Base-by-base conservation (phyloP, 2,113 vertebrate species). In the Hepsetus odoe region DNA sequence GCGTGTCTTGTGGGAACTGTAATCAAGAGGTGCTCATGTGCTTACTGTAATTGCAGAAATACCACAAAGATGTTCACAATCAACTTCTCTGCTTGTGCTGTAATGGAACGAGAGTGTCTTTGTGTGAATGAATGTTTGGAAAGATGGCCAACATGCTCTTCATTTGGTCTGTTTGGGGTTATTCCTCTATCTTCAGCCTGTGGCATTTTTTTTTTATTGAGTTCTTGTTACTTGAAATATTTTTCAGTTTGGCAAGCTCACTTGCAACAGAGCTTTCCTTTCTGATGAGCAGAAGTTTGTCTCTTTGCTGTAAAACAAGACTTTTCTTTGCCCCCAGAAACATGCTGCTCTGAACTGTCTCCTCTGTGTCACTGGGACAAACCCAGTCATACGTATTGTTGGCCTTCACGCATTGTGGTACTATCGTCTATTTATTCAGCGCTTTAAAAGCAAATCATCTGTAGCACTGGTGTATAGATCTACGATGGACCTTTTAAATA, bases 341-440 rank as follows among this genome's bases (percentile, higher is more conserved):
- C 70, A 88, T 93, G 94, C 94, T 95, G 94, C 95, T 96, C 92
- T 87, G 90, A 92, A 92, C 87, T 86, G 80, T 93, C 91, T 90
- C 89, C 87, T 90, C 83, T 80, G 66, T 84, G 84, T 85, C 69
- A 80, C 72, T 84, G 80, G 83, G 86, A 85, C 32, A 65, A 61
- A 76, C 67, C 75, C 75, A 33, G 83, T 85, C 85, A 59, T 86
- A 81, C 24, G 32, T 51, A 44, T 65, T 69, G 64, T 88, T 87
- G 89, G 91, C 91, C 91, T 90, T 90, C 86, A 87, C 75, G 71
- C 87, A 84, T 90, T 72, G 79, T 91, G 91, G 89, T 90, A 89
- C 89, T 89, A 65, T 89, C 22, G 85, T 91, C 87, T 87, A 83
- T 89, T 86, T 88, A 89, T 90, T 88, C 84, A 84, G 74, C 5